phyloP scores from a whole-genome alignment of 2,797 vertebrate genomes.

The Microctenopoma lineatum region DNA sequence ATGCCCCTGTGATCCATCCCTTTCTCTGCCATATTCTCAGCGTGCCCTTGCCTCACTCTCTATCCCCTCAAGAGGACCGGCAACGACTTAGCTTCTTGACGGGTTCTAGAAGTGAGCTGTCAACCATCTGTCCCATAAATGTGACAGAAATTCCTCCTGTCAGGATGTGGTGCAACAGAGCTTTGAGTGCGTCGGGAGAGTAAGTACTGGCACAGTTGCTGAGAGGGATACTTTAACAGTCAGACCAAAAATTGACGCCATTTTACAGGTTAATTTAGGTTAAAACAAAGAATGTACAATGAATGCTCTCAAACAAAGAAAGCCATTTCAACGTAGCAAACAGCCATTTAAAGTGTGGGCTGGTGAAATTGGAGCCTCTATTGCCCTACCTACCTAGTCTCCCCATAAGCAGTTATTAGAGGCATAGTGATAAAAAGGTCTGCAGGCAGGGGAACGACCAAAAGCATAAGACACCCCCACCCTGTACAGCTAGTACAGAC shows the following conservation, averaged over 20 bases:
- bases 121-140: constrained; percentile 56
- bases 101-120: constrained; percentile 59
- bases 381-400: constrained; percentile 10
- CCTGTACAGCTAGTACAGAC: not conserved
- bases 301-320: constrained; percentile 21
- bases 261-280: not conserved
- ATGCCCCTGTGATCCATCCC: constrained; percentile 40
- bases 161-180: constrained; percentile 46
- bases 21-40: constrained; percentile 20
- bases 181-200: constrained; percentile 28
- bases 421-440: constrained; percentile 35
- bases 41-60: constrained; percentile 22
- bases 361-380: constrained; percentile 37
- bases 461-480: constrained; percentile 1
- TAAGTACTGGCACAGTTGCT: not conserved
- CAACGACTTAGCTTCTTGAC: constrained; percentile 56
- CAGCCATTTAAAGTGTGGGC: constrained; percentile 26
- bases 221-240: not conserved
- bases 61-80: constrained; percentile 51
- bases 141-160: constrained; percentile 59
- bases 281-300: not conserved
- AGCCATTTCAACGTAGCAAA: constrained; percentile 31
- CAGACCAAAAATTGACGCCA: not conserved
- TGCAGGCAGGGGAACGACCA: constrained; percentile 6
- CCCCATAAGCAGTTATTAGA: constrained; percentile 36